These are phyloP conservation scores for Percopsis omiscomaycus DNA, from an alignment of 2,797 vertebrate species.

Conservation along the genomic window DNA sequence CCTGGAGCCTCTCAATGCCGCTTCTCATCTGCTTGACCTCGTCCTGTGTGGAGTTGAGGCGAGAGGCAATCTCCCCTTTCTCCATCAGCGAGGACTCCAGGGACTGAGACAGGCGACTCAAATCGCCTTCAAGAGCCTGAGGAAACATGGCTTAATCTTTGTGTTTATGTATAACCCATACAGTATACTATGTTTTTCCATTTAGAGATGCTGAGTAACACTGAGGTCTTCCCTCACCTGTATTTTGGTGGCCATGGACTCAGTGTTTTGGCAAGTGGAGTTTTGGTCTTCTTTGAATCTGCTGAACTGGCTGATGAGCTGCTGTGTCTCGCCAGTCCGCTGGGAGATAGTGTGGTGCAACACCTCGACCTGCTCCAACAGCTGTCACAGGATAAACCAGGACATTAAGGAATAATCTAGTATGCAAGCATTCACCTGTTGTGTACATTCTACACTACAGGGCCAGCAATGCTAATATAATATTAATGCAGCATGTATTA, in stretches of 20 bases:
- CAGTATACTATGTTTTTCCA: neutral
- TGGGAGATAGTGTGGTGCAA: constrained; percentile 66
- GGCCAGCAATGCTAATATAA: too few species aligned
- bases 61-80: constrained; percentile 84
- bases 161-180: neutral
- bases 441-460: too few species aligned
- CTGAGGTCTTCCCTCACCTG: constrained; percentile 49
- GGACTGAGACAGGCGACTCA: constrained; percentile 73
- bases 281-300: constrained; percentile 75
- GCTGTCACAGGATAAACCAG: constrained; percentile 13
- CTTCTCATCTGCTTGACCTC: constrained; percentile 82
- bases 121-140: constrained; percentile 74
- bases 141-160: neutral
- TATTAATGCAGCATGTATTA: too few species aligned
- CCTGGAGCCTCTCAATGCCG: constrained; percentile 88
- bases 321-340: constrained; percentile 64
- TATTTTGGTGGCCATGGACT: constrained; percentile 78
- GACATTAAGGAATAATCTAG: neutral
- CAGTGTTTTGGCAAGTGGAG: constrained; percentile 67
- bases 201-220: neutral
- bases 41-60: constrained; percentile 83
- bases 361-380: constrained; percentile 71
- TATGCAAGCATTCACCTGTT: too few species aligned
- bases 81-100: constrained; percentile 84
- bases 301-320: constrained; percentile 72